phyloP scores from a whole-genome alignment of 2,113 vertebrate species.

The Todiramphus saurophagus region DNA sequence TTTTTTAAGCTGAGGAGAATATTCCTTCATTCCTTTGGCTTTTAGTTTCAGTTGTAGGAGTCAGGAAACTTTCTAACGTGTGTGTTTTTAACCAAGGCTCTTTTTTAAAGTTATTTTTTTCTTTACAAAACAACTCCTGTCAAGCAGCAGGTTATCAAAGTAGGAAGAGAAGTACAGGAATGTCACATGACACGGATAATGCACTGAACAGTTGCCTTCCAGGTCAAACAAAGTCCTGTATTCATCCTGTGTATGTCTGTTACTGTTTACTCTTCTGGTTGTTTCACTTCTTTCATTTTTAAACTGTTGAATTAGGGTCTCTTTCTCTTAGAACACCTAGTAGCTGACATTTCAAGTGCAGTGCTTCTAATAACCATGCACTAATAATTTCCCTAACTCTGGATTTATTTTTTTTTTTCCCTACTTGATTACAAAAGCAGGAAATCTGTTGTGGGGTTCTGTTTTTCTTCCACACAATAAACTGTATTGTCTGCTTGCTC shows the following conservation, averaged over 20 bases:
- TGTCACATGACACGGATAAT: not conserved
- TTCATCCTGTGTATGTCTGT: not conserved
- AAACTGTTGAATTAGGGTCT: not conserved
- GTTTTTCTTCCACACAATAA: constrained; percentile 78
- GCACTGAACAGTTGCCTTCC: not conserved
- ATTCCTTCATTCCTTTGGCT: not conserved
- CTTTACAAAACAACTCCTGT: not conserved
- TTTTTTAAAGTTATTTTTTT: not conserved
- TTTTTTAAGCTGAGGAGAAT: not conserved
- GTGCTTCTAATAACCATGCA: constrained; percentile 61
- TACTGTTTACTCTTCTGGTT: not conserved
- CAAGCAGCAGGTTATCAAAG: not conserved
- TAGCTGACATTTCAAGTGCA: constrained; percentile 52
- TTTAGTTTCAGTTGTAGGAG: not conserved
- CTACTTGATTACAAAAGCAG: constrained; percentile 78
- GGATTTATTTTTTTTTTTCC: not conserved
- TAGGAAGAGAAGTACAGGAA: not conserved
- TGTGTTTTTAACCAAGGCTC: not conserved
- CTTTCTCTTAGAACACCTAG: not conserved
- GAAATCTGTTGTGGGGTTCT: constrained; percentile 78
- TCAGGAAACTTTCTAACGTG: not conserved
- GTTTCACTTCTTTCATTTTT: not conserved
- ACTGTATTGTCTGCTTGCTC: constrained; percentile 75
- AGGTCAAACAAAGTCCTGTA: not conserved
- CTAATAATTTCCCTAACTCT: constrained; percentile 66